A percentile compares a stretch with the other conserved stretches of the same genome.
These are phyloP conservation scores for Oreortyx pictus DNA, from an alignment of 2,797 vertebrate species.

Conservation along the genomic window DNA sequence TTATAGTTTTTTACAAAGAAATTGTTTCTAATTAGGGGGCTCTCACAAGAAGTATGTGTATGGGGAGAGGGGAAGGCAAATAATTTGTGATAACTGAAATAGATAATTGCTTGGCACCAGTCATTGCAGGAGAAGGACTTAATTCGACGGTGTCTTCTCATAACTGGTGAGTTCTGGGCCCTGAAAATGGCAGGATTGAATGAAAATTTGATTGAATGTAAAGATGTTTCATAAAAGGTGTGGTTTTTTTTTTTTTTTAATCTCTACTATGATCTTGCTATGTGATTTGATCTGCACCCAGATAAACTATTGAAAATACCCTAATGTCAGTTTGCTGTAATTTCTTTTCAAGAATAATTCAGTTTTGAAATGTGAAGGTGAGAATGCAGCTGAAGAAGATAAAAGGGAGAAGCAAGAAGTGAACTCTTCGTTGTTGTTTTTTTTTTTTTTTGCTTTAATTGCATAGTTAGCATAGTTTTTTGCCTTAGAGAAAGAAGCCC, in stretches of 20 bases:
- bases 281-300: not conserved
- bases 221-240: not conserved
- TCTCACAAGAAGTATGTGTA: not conserved
- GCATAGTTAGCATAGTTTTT: rapidly evolving
- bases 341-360: not conserved
- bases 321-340: not conserved
- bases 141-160: not conserved
- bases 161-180: not conserved
- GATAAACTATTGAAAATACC: not conserved
- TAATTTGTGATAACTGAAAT: not conserved
- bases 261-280: not conserved
- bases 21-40: not conserved
- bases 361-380: not conserved
- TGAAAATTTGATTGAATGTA: not conserved
- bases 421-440: not conserved
- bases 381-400: not conserved
- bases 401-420: not conserved
- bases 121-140: not conserved
- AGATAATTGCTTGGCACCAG: not conserved
- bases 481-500: not conserved
- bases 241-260: not conserved
- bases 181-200: not conserved
- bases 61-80: not conserved
- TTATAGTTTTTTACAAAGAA: not conserved
- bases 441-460: not conserved